Evolutionary conservation across 2,797 vertebrate species (phyloP), one percentile per base, ranked within the genome.

Genomic region (Cirrhinus molitorella): DNA sequence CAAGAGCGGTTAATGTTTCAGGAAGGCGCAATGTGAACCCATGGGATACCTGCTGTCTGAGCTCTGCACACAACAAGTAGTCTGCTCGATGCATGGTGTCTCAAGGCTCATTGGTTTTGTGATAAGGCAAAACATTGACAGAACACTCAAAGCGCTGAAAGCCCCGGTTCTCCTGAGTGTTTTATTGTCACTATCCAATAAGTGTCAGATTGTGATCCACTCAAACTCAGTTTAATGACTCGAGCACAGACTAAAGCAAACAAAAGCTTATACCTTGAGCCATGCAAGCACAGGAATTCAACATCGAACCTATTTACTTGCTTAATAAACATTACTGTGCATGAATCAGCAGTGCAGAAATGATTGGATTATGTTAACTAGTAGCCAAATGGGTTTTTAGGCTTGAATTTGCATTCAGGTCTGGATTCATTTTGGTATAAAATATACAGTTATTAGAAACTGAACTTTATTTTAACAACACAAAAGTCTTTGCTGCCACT

Each of bases 81-180:
- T 49, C 40, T 71, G 70, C 78, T 83, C 81, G 67, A 43, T 85
- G 76, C 78, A 74, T 72, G 71, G 65, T 85, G 77, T 85, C 81
- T 83, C 71, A 83, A 80, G 80, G 55, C 77, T 85, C 40, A 61
- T 61, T 87, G 77, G 81, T 73, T 80, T 80, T 83, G 72, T 80
- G 77, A 85, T 79, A 87, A 61, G 78, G 31, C 34, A 71, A 65
- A 72, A 61, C 65, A 77, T 25, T 72, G 77, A 83, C 43, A 80
- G 66, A 72, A 83, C 49, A 80, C 73, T 80, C 57, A 79, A 65
- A 53, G 28, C 76, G 28, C 76, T 74, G n/a, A 55, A 79, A 86
- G 68, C 53, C 77, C 61, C 3, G 40, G 53, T 61, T 79, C 80
- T 86, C 85, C 51, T 19, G 76, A 68, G 80, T 71, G 43, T 83